Evolutionary conservation across 2,888 invertebrate species (phyloP).

Genomic region (Conops quadrifasciatus): DNA sequence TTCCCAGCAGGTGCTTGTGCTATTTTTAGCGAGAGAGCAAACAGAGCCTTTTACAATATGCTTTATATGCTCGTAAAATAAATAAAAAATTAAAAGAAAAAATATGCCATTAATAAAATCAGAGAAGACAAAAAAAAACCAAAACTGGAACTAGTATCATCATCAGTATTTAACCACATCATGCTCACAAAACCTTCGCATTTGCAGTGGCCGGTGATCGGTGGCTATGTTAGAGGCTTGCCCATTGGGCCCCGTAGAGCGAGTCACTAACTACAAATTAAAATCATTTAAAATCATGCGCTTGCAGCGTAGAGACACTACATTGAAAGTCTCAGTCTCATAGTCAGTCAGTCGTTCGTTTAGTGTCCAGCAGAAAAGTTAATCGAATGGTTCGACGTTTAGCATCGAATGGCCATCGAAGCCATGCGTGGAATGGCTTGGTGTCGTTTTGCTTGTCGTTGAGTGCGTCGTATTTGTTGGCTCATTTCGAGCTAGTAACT

Average conservation of each 20-base stretch:
- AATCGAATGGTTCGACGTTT: neutral
- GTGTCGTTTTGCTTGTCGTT: neutral
- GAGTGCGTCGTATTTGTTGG: neutral
- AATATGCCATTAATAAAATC: too few relatives aligned
- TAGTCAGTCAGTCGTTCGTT: neutral
- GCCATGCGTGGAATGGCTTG: neutral
- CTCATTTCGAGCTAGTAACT: too few relatives aligned
- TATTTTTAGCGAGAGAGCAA: slow-evolving; percentile 1
- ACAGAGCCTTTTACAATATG: too few relatives aligned
- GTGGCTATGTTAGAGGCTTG: neutral
- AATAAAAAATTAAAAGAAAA: too few relatives aligned
- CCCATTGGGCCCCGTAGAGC: neutral
- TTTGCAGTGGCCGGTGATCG: neutral
- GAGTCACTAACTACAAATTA: neutral
- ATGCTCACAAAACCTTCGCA: neutral
- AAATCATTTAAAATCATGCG: neutral
- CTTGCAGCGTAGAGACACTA: neutral
- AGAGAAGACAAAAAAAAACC: too few relatives aligned
- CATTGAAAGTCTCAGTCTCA: neutral
- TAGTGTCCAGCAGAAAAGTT: too few relatives aligned
- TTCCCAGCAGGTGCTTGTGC: neutral
- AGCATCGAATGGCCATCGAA: too few relatives aligned
- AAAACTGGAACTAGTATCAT: too few relatives aligned
- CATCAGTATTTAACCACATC: neutral
- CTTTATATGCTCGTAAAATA: too few relatives aligned